These are phyloP conservation scores for Drosophila phalerata DNA, from an alignment of 2,888 invertebrate species.

Conservation along the genomic window DNA sequence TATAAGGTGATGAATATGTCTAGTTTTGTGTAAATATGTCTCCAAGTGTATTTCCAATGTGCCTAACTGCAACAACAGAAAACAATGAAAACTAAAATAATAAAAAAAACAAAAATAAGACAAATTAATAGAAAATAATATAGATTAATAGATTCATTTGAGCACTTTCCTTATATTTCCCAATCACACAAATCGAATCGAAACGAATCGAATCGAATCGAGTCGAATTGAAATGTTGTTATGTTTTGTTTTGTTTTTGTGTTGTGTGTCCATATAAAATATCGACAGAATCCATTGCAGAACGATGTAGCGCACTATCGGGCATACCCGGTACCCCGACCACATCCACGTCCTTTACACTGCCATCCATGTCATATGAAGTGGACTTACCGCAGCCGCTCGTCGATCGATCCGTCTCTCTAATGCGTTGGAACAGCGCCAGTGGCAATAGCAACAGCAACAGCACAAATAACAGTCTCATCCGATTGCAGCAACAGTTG, in stretches of 20 bases:
- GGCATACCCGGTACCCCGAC: slow-evolving; percentile 84
- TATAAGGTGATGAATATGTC: slow-evolving; percentile 77
- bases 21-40: slow-evolving; percentile 73
- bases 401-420: slow-evolving; percentile 89
- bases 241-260: slow-evolving; percentile 49
- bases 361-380: slow-evolving; percentile 87
- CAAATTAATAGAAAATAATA: not conserved
- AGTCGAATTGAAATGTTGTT: slow-evolving; percentile 41
- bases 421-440: slow-evolving; percentile 86
- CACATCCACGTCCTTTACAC: slow-evolving; percentile 86
- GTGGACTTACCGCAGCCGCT: slow-evolving; percentile 90
- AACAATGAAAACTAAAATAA: slow-evolving; percentile 44
- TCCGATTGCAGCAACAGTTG: slow-evolving; percentile 72
- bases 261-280: slow-evolving; percentile 67
- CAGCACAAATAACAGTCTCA: slow-evolving; percentile 76
- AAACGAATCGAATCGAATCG: slow-evolving; percentile 36
- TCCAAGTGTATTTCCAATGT: slow-evolving; percentile 27
- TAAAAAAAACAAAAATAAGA: too few species aligned
- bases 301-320: slow-evolving; percentile 90
- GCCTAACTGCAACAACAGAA: slow-evolving; percentile 50
- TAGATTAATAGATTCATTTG: slow-evolving; percentile 14
- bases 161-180: slow-evolving; percentile 16
- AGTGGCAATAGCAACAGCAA: slow-evolving; percentile 64
- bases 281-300: slow-evolving; percentile 86
- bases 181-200: not conserved